Evolutionary conservation across 2,888 invertebrate species (phyloP), one percentile per base, ranked within the genome.

Genomic region (Zaprionus bogoriensis): DNA sequence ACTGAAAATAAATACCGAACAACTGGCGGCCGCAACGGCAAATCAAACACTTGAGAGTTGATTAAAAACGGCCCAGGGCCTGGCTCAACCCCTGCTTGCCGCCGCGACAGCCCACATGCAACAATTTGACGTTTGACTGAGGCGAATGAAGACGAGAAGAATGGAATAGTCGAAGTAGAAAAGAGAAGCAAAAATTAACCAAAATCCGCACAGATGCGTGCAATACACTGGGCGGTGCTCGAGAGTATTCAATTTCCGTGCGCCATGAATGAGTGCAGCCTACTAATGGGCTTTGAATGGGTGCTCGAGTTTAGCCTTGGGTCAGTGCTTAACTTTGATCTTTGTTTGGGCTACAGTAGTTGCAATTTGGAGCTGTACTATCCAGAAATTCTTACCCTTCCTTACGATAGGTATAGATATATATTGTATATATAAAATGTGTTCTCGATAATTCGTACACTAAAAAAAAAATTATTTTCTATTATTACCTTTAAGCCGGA

Each of bases 21-120:
- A 63, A 53, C 60, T 75, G 72, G 67, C 59, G 30, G 67, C 51
- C 60, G 79, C 74, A 83, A 76, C 66, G 85, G 73, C 82, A 80
- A 80, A 80, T 80, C 85, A 80, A 80, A 80, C 86, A 80, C 80
- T 80, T 80, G 70, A 80, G 68, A 80, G 77, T 82, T 80, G 65
- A 80, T 80, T 85, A 82, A 80, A 78, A 76, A 63, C 67, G 70
- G 63, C 50, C 52, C 66, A 53, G 41, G 47, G 32, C 46, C 50
- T 5, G 12, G 44, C 17, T 20, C 67, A 20, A 28, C 32, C 22
- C 39, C 4, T 12, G 6, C 20, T 2, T 32, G 27, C 41, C 10
- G 14, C 41, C 48, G 53, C 44, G 45, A 41, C 28, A 45, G 36
- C 79, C 79, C 79, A 84, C 79, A 80, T 80, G 80, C 85, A 80